These are phyloP conservation scores for Penaeus chinensis DNA, from an alignment of 1,140 invertebrate genomes.

Conservation along the genomic window DNA sequence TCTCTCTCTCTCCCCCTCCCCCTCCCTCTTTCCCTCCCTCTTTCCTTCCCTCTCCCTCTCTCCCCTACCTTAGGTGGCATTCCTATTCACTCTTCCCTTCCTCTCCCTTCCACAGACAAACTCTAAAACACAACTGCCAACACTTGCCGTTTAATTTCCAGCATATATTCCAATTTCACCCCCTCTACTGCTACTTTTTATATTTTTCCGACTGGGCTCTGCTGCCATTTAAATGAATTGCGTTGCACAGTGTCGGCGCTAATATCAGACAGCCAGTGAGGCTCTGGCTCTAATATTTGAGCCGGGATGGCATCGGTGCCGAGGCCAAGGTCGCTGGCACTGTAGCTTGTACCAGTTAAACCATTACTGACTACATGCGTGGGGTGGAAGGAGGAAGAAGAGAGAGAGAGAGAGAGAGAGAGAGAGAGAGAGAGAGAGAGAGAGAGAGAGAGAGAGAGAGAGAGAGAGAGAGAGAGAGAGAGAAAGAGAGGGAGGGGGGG, in stretches of 20 bases:
- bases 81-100: not conserved
- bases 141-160: constrained; percentile 13
- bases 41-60: too few relatives aligned
- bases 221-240: constrained; percentile 21
- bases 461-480: too few relatives aligned
- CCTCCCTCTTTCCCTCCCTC: too few relatives aligned
- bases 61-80: too few relatives aligned
- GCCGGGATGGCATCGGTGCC: constrained; percentile 5
- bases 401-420: too few relatives aligned
- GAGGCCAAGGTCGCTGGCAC: constrained; percentile 14
- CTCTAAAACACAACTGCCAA: constrained; percentile 4
- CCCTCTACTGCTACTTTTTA: constrained; percentile 2
- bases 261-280: constrained; percentile 3
- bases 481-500: too few relatives aligned
- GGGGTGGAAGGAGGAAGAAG: too few relatives aligned
- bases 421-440: too few relatives aligned
- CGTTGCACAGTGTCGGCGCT: constrained; percentile 5
- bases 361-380: too few relatives aligned
- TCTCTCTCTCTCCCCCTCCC: too few relatives aligned
- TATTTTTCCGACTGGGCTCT: not conserved
- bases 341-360: not conserved
- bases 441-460: too few relatives aligned
- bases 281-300: constrained; percentile 15
- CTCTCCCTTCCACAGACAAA: not conserved
- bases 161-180: constrained; percentile 14